Evolutionary conservation across 2,113 vertebrate genomes (phyloP).

Genomic region (Natator depressus): DNA sequence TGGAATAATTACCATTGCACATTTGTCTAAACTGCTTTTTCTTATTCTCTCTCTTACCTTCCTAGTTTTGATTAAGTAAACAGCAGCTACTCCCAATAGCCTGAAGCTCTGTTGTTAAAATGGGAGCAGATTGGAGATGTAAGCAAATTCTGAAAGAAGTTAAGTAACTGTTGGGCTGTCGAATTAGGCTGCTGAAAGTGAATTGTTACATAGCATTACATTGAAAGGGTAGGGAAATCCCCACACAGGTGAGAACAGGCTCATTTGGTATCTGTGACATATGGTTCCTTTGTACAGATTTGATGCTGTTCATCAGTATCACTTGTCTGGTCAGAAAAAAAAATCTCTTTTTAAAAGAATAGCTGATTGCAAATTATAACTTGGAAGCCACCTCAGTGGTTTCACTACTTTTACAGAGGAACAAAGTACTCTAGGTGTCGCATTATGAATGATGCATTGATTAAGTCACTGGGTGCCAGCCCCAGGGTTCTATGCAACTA

Average conservation of each 20-base stretch:
- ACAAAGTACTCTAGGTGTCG: too few relatives aligned
- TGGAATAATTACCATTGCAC: neutral
- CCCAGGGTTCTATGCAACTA: neutral
- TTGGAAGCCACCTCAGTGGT: neutral
- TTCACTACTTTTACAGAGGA: too few relatives aligned
- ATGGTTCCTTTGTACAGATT: neutral
- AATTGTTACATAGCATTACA: neutral
- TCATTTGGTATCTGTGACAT: neutral
- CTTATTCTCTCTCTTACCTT: neutral
- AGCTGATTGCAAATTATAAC: neutral
- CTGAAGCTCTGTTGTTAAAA: neutral
- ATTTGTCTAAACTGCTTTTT: neutral
- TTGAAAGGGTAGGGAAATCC: neutral
- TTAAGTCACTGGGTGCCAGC: neutral
- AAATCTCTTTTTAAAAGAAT: neutral
- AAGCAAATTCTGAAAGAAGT: neutral
- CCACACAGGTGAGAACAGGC: neutral
- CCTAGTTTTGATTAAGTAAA: neutral
- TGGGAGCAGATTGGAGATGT: neutral
- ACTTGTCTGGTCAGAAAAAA: too few relatives aligned
- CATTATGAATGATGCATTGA: too few relatives aligned
- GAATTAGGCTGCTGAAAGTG: neutral
- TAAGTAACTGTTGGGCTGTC: neutral
- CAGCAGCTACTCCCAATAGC: neutral
- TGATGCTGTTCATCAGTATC: neutral